These are phyloP conservation scores for Myanophis thanlyinensis DNA, from an alignment of 2,113 vertebrate species.

Conservation along the genomic window DNA sequence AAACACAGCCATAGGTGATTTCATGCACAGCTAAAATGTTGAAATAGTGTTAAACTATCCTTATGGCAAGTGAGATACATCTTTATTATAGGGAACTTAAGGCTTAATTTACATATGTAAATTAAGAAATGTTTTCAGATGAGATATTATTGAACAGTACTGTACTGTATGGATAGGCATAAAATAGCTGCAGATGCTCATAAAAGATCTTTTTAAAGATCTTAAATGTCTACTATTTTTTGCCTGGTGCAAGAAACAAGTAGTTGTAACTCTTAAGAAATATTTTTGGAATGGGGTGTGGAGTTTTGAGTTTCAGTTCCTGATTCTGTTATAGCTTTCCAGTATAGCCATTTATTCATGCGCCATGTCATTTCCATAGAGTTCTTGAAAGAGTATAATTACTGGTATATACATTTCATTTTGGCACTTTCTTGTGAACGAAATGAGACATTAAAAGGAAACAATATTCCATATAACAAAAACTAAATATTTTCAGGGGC, in stretches of 20 bases:
- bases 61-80: neutral
- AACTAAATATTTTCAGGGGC: neutral
- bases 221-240: neutral
- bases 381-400: neutral
- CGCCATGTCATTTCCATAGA: neutral
- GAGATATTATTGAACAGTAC: neutral
- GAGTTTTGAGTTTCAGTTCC: conserved; percentile 3
- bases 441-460: neutral
- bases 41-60: neutral
- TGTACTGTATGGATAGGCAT: neutral
- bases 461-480: neutral
- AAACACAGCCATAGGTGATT: neutral
- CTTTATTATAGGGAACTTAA: neutral
- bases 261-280: neutral
- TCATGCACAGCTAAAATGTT: neutral
- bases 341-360: neutral
- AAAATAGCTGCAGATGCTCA: neutral
- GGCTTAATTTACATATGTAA: neutral
- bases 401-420: neutral
- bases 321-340: neutral
- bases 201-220: neutral
- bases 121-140: neutral
- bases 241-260: neutral
- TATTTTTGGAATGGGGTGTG: neutral
- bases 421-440: neutral